These are phyloP conservation scores for Yponomeuta malinellus DNA, from an alignment of 2,888 invertebrate genomes.

Conservation along the genomic window DNA sequence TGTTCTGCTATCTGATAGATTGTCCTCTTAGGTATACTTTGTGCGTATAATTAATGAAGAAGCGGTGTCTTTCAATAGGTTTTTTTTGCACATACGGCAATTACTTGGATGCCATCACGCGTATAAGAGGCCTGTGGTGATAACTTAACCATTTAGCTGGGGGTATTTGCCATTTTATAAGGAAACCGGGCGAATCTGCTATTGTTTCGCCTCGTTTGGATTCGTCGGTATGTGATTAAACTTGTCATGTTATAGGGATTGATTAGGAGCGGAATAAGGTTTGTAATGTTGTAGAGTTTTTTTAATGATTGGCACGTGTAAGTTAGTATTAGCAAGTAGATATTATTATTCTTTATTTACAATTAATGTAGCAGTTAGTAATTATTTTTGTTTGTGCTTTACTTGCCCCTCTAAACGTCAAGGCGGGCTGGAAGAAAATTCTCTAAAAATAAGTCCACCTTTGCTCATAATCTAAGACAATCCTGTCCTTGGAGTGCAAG, in stretches of 20 bases:
- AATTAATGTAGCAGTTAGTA: too few relatives aligned
- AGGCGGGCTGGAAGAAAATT: too few relatives aligned
- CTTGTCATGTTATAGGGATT: background rate
- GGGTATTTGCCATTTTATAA: slow-evolving; percentile 9
- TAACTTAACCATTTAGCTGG: slow-evolving; percentile 14
- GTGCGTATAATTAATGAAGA: slow-evolving; percentile 28
- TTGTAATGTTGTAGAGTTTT: background rate
- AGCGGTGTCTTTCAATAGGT: slow-evolving; percentile 28
- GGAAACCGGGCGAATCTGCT: slow-evolving; percentile 2
- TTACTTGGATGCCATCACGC: slow-evolving; percentile 13
- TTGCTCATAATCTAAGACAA: too few relatives aligned
- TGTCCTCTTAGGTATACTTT: slow-evolving; percentile 15
- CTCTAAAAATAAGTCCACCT: too few relatives aligned
- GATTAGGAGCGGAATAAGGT: background rate
- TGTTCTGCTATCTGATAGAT: slow-evolving; percentile 14
- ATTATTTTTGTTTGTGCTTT: too few relatives aligned
- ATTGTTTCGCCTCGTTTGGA: background rate
- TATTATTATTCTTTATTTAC: too few relatives aligned
- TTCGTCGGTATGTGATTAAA: background rate
- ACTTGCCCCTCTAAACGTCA: too few relatives aligned
- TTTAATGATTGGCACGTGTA: background rate
- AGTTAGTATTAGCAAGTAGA: too few relatives aligned
- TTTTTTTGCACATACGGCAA: slow-evolving; percentile 21
- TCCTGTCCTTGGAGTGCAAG: too few relatives aligned
- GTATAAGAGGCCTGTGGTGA: slow-evolving; percentile 9